Evolutionary conservation across 2,888 invertebrate species (phyloP), one percentile per base, ranked within the genome.

Genomic region (Hartigia nigra): DNA sequence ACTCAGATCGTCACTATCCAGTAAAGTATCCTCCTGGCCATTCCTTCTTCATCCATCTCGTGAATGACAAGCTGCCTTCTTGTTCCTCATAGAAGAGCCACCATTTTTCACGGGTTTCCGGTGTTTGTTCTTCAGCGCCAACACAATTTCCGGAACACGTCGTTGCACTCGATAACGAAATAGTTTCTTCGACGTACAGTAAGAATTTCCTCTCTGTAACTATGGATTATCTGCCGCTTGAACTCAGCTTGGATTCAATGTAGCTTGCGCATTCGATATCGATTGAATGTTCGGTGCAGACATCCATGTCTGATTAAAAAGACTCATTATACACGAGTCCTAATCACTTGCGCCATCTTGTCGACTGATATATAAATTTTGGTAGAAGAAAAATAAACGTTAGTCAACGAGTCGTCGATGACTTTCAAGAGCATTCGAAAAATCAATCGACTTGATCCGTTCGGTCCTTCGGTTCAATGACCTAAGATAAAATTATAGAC

Each of bases 61-160:
- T 35, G 14, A 76, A 75, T 72, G 76, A 78, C 78, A 72, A 72
- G 78, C 76, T 31, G n/a, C n/a, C 31, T 39, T 31, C 31, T 35
- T 39, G 75, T 77, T 77, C 69, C 69, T 69, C 74, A 74, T 75
- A 77, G 55, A 55, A 23, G 55, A 55, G 55, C 74, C 36, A 36
- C 75, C 77, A 77, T 77, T 77, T 77, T 75, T 77, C 74, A 77
- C 77, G 75, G 36, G 69, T 77, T 77, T 70, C 74, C 69, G 69
- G 37, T 39, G 37, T 74, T 77, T 77, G 69, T 69, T 31, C 74
- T 36, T 74, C 32, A n/a, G 39, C 39, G 55, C 31, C 77, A 5
- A 74, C 69, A 69, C 72, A 69, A 77, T 55, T 55, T 55, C 55
- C 55, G 55, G 55, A 1, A 2, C 55, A 55, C 23, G 4, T 5